phyloP scores from a whole-genome alignment of 2,888 invertebrate species.

The Tromatobia lineatoria region DNA sequence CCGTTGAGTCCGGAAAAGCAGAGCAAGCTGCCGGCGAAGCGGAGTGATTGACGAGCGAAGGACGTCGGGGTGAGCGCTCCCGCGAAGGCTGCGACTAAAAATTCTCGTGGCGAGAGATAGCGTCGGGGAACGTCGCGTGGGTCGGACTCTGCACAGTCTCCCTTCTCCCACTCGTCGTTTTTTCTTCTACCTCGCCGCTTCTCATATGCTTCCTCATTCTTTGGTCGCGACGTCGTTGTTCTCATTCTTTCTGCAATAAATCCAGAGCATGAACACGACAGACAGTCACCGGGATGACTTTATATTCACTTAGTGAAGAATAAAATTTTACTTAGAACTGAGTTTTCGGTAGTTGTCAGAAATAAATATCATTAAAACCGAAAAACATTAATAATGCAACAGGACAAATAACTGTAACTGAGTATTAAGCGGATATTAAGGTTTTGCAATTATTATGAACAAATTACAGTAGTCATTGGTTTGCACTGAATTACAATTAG shows the following conservation, averaged over 20 bases:
- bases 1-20: conserved; percentile 73
- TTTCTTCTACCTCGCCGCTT: conserved; percentile 30
- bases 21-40: conserved; percentile 43
- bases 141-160: conserved; percentile 44
- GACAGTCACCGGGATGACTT: conserved; percentile 13
- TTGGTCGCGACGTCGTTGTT: conserved; percentile 24
- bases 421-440: too few relatives aligned
- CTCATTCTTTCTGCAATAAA: conserved; percentile 37
- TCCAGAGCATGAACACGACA: conserved; percentile 1
- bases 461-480: too few relatives aligned
- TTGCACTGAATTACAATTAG: too few relatives aligned
- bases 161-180: conserved; percentile 45
- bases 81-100: conserved; percentile 71
- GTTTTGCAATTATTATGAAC: too few relatives aligned
- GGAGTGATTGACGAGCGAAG: conserved; percentile 77
- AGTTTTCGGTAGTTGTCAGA: not conserved
- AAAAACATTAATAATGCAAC: too few relatives aligned
- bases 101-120: conserved; percentile 69
- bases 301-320: conserved; percentile 59
- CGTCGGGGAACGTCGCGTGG: conserved; percentile 52
- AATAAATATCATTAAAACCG: too few relatives aligned
- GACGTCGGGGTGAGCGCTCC: conserved; percentile 64
- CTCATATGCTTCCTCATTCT: conserved; percentile 36
- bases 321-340: not conserved
- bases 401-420: too few relatives aligned